Percentiles rank a stretch among this genome's conserved stretches.
phyloP scores from a whole-genome alignment of 2,888 invertebrate species.

The Parasteatoda lunata region DNA sequence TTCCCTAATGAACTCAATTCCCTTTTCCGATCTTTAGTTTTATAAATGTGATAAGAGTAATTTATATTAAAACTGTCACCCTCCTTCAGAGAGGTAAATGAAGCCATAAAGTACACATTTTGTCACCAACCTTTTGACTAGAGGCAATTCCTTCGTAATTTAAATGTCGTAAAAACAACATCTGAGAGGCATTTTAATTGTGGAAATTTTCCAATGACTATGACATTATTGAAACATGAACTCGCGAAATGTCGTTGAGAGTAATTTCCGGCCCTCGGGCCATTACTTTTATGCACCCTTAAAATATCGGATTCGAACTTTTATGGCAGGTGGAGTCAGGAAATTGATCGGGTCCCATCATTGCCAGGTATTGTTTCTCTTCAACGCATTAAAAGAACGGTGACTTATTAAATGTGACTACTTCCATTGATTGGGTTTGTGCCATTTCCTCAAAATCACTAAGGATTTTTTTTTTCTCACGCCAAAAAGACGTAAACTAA shows the following conservation, averaged over 20 bases:
- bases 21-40: too few species aligned
- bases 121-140: not conserved
- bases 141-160: not conserved
- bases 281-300: constrained; percentile 61
- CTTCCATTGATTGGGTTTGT: not conserved
- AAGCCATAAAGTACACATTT: not conserved
- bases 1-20: too few species aligned
- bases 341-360: not conserved
- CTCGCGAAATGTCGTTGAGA: not conserved
- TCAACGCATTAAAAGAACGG: not conserved
- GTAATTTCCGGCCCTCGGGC: constrained; percentile 45
- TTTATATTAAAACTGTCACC: not conserved
- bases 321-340: constrained; percentile 29
- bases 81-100: not conserved
- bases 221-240: not conserved
- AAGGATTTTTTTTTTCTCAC: too few species aligned
- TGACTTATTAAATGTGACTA: not conserved
- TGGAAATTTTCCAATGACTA: not conserved
- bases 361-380: not conserved
- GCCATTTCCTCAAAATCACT: too few species aligned
- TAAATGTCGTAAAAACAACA: not conserved
- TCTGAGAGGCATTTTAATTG: not conserved
- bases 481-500: too few species aligned
- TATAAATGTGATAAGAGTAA: not conserved
- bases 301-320: constrained; percentile 48